These are phyloP conservation scores for Semnornis frantzii DNA, from an alignment of 2,113 vertebrate species.

Conservation along the genomic window DNA sequence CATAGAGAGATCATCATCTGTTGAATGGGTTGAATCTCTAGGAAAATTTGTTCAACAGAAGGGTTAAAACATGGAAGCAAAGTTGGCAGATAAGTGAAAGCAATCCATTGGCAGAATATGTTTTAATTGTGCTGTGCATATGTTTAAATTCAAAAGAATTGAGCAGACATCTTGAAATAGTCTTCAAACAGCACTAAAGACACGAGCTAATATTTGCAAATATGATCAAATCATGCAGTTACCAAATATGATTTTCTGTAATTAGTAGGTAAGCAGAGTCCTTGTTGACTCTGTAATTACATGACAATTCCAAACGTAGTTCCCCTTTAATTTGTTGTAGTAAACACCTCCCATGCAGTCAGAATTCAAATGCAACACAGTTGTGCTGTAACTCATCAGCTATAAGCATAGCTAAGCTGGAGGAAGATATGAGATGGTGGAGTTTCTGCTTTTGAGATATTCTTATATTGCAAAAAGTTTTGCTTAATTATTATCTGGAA, in stretches of 20 bases:
- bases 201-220: constrained; percentile 55
- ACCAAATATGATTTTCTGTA: constrained; percentile 65
- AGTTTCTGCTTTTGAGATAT: background rate
- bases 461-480: background rate
- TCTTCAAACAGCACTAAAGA: constrained; percentile 22
- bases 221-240: constrained; percentile 40
- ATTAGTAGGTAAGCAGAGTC: constrained; percentile 48
- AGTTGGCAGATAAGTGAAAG: background rate
- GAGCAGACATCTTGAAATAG: constrained; percentile 6
- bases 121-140: constrained; percentile 18
- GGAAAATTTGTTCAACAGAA: background rate
- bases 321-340: constrained; percentile 29
- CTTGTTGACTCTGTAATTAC: constrained; percentile 63
- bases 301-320: constrained; percentile 58
- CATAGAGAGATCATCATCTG: background rate
- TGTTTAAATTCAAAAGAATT: constrained; percentile 40
- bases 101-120: background rate
- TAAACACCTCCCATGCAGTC: constrained; percentile 5
- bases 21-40: background rate
- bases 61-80: background rate
- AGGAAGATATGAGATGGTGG: background rate
- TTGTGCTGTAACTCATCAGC: rapidly evolving
- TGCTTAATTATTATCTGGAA: background rate
- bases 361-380: constrained; percentile 2
- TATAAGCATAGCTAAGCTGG: background rate